Evolutionary conservation across 2,113 vertebrate species (phyloP).

Genomic region (Mellivora capensis): DNA sequence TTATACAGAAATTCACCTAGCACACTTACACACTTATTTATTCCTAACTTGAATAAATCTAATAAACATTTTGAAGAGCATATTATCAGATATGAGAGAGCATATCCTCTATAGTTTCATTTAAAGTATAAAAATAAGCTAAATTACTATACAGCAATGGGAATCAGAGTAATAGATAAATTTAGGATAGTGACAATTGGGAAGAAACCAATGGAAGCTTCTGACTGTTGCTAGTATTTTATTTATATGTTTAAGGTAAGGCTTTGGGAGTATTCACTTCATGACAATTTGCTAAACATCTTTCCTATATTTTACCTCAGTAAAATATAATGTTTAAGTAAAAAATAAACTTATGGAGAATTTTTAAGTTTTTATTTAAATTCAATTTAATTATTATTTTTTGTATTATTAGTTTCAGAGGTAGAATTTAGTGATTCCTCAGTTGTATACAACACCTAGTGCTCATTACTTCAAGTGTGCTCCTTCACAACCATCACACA

Average conservation of each 20-base stretch:
- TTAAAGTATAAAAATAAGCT: not conserved
- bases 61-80: not conserved
- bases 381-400: not conserved
- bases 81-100: not conserved
- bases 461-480: not conserved
- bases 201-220: not conserved
- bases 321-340: not conserved
- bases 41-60: not conserved
- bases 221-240: not conserved
- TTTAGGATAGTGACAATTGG: not conserved
- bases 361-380: not conserved
- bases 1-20: not conserved
- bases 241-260: not conserved
- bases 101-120: not conserved
- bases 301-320: not conserved
- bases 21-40: not conserved
- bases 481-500: not conserved
- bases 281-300: not conserved
- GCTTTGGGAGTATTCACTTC: not conserved
- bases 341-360: not conserved
- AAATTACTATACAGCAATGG: not conserved
- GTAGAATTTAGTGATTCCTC: too few relatives aligned
- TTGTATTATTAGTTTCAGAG: not conserved
- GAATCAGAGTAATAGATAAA: not conserved
- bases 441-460: too few relatives aligned